Conservation (phyloP, 2,797 vertebrate species). For the Alcedo atthis region DNA sequence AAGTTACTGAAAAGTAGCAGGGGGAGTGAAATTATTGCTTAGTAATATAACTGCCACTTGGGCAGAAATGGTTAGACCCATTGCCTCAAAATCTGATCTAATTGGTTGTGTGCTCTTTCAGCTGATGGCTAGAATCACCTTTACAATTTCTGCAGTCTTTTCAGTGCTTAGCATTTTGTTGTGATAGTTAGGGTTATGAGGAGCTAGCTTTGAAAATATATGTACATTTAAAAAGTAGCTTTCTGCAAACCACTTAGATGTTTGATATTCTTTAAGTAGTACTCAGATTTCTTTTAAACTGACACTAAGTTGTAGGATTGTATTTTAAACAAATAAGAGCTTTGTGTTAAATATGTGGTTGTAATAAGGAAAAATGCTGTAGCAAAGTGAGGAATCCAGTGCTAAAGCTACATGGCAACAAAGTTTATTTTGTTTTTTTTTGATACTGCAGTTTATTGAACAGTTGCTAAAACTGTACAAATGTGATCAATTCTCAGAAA, state of each 20-base stretch:
- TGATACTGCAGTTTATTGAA: background rate
- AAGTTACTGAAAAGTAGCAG: background rate
- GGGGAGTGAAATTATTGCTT: background rate
- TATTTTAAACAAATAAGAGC: background rate
- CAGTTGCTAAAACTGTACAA: background rate
- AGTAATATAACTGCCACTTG: background rate
- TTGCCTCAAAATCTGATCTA: background rate
- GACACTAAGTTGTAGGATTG: background rate
- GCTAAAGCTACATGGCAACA: background rate
- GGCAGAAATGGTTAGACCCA: background rate
- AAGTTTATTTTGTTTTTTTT: background rate
- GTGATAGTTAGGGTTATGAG: background rate
- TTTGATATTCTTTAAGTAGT: background rate
- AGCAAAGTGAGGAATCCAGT: background rate
- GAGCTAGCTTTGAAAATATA: background rate
- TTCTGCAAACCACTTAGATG: background rate
- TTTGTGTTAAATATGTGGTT: background rate
- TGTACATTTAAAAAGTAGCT: background rate
- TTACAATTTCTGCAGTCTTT: background rate
- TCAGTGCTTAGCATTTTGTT: background rate
- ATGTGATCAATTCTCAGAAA: constrained; percentile 84
- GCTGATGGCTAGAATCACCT: background rate
- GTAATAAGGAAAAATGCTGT: background rate
- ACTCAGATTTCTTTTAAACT: background rate
- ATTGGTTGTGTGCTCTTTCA: background rate